These are phyloP conservation scores for Cavia porcellus DNA, from an alignment of 2,113 vertebrate species.

Conservation along the genomic window DNA sequence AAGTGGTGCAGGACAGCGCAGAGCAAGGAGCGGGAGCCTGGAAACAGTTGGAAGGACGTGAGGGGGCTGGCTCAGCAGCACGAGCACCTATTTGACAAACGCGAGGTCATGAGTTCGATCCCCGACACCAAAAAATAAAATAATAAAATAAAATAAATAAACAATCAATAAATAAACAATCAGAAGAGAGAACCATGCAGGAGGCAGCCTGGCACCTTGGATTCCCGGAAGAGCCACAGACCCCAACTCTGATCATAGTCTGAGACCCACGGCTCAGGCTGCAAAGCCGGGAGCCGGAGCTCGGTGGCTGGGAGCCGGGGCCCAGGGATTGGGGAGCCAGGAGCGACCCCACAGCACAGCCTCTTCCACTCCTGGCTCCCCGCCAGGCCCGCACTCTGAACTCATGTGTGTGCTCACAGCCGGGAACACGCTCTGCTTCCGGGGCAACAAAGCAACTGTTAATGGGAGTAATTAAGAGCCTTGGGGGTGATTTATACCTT, in stretches of 20 bases:
- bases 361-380: slow-evolving; percentile 67
- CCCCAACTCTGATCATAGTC: not conserved
- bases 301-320: no score
- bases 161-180: no score
- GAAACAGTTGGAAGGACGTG: no score
- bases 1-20: not conserved
- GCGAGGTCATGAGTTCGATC: no score
- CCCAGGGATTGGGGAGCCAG: slow-evolving; percentile 25
- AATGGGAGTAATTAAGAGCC: slow-evolving; percentile 84
- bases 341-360: slow-evolving; percentile 46
- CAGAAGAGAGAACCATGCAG: no score
- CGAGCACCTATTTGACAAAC: no score
- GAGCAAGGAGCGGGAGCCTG: not conserved
- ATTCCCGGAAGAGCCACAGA: not conserved
- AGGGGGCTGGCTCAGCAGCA: no score
- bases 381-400: slow-evolving; percentile 68
- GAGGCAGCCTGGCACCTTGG: not conserved
- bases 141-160: no score
- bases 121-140: no score
- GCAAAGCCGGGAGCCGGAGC: not conserved
- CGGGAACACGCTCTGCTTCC: slow-evolving; percentile 33
- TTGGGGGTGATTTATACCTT: slow-evolving; percentile 84
- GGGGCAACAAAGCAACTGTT: slow-evolving; percentile 80
- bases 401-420: slow-evolving; percentile 70
- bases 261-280: not conserved